Evolutionary conservation across 2,797 vertebrate genomes (phyloP).

Genomic region (Epinephelus awoara): DNA sequence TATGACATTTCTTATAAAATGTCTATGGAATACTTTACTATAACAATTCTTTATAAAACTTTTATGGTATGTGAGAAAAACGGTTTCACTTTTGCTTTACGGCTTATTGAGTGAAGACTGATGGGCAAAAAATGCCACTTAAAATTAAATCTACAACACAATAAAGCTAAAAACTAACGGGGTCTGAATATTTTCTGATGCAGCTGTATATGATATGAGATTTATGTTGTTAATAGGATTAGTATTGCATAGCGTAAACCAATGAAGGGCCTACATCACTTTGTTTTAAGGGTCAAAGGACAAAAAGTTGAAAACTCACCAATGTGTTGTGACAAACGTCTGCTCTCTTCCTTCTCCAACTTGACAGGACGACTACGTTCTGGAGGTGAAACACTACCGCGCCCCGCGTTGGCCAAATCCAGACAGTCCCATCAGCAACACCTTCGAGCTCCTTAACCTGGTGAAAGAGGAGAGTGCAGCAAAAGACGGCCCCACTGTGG

Average conservation of each 20-base stretch:
- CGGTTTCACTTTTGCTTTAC: no score
- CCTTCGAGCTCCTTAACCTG: conserved; percentile 92
- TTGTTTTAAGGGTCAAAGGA: background rate
- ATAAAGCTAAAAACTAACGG: no score
- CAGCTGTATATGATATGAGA: no score
- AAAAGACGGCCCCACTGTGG: conserved; percentile 90
- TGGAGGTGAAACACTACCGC: conserved; percentile 94
- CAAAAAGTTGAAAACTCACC: background rate
- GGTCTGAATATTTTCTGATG: no score
- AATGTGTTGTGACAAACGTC: background rate
- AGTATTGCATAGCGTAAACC: background rate
- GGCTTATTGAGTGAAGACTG: no score
- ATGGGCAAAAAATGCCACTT: no score
- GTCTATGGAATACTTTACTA: no score
- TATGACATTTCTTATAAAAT: no score
- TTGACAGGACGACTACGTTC: conserved; percentile 93
- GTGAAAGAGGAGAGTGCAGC: conserved; percentile 87
- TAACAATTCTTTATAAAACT: no score
- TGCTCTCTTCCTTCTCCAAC: conserved; percentile 7
- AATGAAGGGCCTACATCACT: background rate
- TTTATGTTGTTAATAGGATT: background rate
- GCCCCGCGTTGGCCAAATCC: conserved; percentile 96
- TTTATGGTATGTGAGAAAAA: no score
- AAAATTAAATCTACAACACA: no score
- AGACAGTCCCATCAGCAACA: conserved; percentile 94